Evolutionary conservation across 2,888 invertebrate genomes (phyloP), one percentile per base, ranked within the genome.

Genomic region (Anoplius nigerrimus): DNA sequence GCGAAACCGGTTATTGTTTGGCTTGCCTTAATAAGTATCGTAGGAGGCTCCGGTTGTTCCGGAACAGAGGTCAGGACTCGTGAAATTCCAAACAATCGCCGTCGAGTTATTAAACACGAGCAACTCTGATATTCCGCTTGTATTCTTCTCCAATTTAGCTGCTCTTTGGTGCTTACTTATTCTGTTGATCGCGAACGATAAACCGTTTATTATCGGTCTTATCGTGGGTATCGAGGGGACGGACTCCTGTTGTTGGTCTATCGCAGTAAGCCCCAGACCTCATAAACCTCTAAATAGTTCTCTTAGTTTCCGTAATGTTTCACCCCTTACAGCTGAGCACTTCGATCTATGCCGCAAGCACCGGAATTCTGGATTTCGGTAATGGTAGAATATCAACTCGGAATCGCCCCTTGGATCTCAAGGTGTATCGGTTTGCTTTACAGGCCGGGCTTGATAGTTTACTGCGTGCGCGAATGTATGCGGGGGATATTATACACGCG

Each of bases 271-370:
- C 48, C 13, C 48, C 18, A 18, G 48, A 48, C 60, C 52, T 53
- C 59, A 43, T 65, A 65, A 67, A 59, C 67, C 48, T 48, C 48
- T 63, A 64, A 67, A 55, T 63, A 65, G 58, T 70, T 60, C 64
- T 69, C 62, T 58, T 48, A 61, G 67, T 48, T 67, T 22, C 53
- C 56, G 48, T 42, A n/a, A 24, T 46, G 65, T 59, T 66, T 57
- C 55, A 68, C 53, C 52, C 56, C 54, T 48, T 48, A 46, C 54
- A 62, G 63, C 66, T 43, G 15, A 51, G 34, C n/a, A 18, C 16
- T 48, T 48, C 48, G 48, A 48, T 48, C 48, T 48, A 8, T 48
- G 48, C 48, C 48, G 48, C 48, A 18, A 48, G 48, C 48, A 16
- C 48, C 48, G 48, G 48, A 48, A 48, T 48, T 48, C 48, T 48